Conservation (phyloP, 2,113 vertebrate genomes). For the Eudyptes chrysolophus region DNA sequence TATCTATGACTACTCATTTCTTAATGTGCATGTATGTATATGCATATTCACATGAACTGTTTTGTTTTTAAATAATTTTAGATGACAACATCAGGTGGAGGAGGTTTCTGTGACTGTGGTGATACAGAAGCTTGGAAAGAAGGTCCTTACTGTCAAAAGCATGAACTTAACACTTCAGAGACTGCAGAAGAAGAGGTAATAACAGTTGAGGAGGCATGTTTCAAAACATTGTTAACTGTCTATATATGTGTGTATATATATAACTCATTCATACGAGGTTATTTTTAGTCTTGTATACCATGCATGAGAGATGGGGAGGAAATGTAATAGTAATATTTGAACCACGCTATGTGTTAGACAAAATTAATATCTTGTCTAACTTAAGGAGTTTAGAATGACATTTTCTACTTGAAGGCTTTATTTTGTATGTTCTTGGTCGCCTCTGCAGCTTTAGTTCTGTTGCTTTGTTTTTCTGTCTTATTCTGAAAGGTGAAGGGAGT, state of each 20-base stretch:
- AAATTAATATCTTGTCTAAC: background rate
- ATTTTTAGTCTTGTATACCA: background rate
- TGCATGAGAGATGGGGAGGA: background rate
- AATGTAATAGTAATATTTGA: background rate
- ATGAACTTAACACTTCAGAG: conserved; percentile 81
- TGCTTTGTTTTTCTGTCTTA: background rate
- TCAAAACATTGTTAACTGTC: background rate
- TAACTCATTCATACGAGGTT: background rate
- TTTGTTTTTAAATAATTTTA: conserved; percentile 61
- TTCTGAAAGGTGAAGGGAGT: background rate
- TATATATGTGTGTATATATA: background rate
- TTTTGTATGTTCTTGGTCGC: background rate
- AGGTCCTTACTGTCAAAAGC: conserved; percentile 92
- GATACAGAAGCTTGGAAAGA: conserved; percentile 97
- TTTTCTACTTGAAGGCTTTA: background rate
- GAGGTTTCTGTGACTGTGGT: conserved; percentile 98
- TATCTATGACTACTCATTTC: background rate
- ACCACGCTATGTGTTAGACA: background rate
- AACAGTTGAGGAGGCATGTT: background rate
- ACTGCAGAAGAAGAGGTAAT: conserved; percentile 79
- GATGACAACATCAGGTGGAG: conserved; percentile 97
- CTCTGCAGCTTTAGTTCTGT: background rate
- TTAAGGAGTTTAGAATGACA: background rate
- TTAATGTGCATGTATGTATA: background rate
- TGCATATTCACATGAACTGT: background rate